phyloP scores from a whole-genome alignment of 2,113 vertebrate genomes.

The Dascyllus trimaculatus region DNA sequence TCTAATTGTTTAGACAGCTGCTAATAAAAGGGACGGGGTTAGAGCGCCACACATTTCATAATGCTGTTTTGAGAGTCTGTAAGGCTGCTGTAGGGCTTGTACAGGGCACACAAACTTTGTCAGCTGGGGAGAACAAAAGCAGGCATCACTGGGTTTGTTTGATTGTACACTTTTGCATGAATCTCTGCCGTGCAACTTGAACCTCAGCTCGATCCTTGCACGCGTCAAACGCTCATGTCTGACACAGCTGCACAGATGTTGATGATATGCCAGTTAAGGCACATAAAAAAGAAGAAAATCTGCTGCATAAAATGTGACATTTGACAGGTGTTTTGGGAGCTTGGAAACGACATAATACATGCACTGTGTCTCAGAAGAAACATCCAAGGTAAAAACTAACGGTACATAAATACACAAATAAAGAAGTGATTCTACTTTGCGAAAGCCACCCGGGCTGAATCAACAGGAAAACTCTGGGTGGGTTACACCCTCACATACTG shows the following conservation, averaged over 20 bases:
- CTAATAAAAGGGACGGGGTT: neutral
- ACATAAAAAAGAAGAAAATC: neutral
- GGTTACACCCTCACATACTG: constrained; percentile 6
- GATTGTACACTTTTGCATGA: neutral
- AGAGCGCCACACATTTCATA: fast-evolving
- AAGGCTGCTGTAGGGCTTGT: too few relatives aligned
- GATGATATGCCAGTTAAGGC: neutral
- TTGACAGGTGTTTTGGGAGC: neutral
- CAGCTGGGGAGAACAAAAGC: neutral
- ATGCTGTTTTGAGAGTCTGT: neutral
- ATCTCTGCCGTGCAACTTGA: neutral
- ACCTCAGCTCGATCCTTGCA: neutral
- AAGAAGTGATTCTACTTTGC: neutral
- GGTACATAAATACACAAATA: constrained; percentile 6
- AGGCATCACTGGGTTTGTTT: too few relatives aligned
- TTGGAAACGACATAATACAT: neutral
- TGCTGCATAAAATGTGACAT: neutral
- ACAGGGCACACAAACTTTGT: neutral
- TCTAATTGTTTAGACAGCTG: neutral
- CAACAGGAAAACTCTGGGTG: constrained; percentile 1
- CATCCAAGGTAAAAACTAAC: neutral
- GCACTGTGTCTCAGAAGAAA: too few relatives aligned
- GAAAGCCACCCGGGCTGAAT: neutral
- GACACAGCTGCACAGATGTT: neutral
- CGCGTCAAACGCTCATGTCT: neutral